Evolutionary conservation across 1,140 invertebrate genomes (phyloP).

Genomic region (Thaumatotibia leucotreta): DNA sequence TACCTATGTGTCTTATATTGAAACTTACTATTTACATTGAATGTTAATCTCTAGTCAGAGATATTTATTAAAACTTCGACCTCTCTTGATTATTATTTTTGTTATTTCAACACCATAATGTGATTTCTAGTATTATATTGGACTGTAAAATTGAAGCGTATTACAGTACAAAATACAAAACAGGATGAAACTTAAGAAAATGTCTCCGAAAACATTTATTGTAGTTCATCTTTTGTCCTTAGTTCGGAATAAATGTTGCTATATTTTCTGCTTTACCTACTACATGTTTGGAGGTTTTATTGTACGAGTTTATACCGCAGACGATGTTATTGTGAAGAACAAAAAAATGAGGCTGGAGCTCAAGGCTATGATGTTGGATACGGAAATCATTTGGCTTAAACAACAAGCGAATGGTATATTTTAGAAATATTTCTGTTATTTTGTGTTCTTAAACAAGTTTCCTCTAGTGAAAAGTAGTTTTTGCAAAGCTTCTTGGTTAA

Average conservation of each 20-base stretch:
- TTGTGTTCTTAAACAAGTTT: too few species aligned
- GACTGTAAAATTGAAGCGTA: not conserved
- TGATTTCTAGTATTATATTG: not conserved
- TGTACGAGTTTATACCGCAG: slow-evolving; percentile 12
- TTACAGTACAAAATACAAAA: not conserved
- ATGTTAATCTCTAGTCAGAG: too few species aligned
- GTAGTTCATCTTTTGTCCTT: not conserved
- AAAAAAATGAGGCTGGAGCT: slow-evolving; percentile 5
- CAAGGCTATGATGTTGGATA: slow-evolving; percentile 3
- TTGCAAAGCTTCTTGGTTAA: too few species aligned
- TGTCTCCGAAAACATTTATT: not conserved
- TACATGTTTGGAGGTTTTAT: slow-evolving; percentile 1
- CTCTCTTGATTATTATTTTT: not conserved
- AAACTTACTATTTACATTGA: not conserved
- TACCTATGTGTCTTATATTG: not conserved
- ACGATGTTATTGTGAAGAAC: slow-evolving; percentile 8
- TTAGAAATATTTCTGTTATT: too few species aligned
- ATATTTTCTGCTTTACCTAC: not conserved
- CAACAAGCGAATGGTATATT: not conserved
- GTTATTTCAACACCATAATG: not conserved
- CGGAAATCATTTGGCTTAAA: not conserved
- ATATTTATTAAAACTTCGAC: not conserved
- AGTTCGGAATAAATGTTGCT: not conserved
- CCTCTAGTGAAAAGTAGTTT: too few species aligned
- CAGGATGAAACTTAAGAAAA: not conserved